Percentiles rank a stretch among this genome's conserved stretches.
phyloP scores from a whole-genome alignment of 2,888 invertebrate genomes.

The Tinea semifulvella region DNA sequence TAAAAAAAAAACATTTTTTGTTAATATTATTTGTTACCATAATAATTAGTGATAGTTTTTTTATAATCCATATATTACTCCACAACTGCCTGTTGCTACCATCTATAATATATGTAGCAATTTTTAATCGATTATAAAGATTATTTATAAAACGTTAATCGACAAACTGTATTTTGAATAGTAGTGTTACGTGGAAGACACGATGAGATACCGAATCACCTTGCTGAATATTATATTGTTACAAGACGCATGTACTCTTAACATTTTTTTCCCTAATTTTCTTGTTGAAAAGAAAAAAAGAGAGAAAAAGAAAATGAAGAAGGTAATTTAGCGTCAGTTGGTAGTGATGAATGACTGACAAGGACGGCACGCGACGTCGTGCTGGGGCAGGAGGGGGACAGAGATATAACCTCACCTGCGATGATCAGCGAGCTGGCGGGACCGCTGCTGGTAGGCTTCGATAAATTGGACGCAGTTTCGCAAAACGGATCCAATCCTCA shows the following conservation, averaged over 20 bases:
- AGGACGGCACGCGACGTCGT: conserved; percentile 24
- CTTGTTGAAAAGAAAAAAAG: background rate
- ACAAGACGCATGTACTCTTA: background rate
- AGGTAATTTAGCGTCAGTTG: conserved; percentile 29
- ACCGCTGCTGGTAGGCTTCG: background rate
- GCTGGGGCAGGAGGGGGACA: conserved; percentile 11
- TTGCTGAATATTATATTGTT: background rate
- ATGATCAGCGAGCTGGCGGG: background rate
- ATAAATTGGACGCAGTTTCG: too few relatives aligned
- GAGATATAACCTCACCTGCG: conserved; percentile 1
- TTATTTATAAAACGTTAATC: too few relatives aligned
- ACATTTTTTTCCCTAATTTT: conserved; percentile 1
- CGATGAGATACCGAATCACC: background rate
- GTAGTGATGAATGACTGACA: conserved; percentile 31
- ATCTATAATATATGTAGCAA: too few relatives aligned
- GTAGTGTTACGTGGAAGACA: too few relatives aligned
- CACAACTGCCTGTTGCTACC: too few relatives aligned
- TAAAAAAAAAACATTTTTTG: too few relatives aligned
- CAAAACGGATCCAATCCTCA: too few relatives aligned
- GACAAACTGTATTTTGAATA: too few relatives aligned
- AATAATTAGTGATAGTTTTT: too few relatives aligned
- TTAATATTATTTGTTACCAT: too few relatives aligned
- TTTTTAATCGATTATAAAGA: too few relatives aligned
- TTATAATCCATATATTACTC: too few relatives aligned
- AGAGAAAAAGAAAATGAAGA: conserved; percentile 22